A percentile compares a stretch with the other conserved stretches of the same genome.
Evolutionary conservation across 2,113 vertebrate species (phyloP).

Genomic region (Micromys minutus): DNA sequence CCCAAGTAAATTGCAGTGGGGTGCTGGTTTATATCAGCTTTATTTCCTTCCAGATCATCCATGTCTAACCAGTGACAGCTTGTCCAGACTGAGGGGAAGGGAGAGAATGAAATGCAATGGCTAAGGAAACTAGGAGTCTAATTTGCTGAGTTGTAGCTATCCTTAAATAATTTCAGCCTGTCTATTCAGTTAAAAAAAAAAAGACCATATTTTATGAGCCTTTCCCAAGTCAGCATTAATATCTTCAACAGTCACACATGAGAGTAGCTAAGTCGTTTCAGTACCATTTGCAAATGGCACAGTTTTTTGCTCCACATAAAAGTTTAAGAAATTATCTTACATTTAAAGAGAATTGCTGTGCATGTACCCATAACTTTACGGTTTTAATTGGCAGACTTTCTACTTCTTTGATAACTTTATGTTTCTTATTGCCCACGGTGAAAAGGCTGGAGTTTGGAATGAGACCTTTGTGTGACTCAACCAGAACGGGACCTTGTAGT

Average conservation of each 20-base stretch:
- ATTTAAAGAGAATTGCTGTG: background rate
- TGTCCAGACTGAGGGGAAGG: background rate
- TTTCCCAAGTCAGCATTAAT: background rate
- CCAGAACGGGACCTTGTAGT: background rate
- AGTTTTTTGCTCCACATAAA: background rate
- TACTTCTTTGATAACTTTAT: background rate
- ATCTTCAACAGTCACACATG: background rate
- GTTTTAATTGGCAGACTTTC: background rate
- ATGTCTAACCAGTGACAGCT: conserved; percentile 23
- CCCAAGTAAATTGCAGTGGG: background rate
- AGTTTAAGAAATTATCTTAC: background rate
- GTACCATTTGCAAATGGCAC: background rate
- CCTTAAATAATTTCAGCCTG: background rate
- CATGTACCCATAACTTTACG: background rate
- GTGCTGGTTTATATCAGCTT: conserved; percentile 6
- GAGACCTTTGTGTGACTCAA: background rate
- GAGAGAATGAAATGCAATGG: background rate
- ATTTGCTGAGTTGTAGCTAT: conserved; percentile 13
- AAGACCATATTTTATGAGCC: background rate
- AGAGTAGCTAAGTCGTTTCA: background rate
- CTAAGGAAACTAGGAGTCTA: background rate
- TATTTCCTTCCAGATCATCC: background rate
- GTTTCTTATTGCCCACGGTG: background rate
- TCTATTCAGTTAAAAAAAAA: background rate
- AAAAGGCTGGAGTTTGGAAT: background rate